These are phyloP conservation scores for Ariopsis seemanni DNA, from an alignment of 2,113 vertebrate genomes.

Conservation along the genomic window DNA sequence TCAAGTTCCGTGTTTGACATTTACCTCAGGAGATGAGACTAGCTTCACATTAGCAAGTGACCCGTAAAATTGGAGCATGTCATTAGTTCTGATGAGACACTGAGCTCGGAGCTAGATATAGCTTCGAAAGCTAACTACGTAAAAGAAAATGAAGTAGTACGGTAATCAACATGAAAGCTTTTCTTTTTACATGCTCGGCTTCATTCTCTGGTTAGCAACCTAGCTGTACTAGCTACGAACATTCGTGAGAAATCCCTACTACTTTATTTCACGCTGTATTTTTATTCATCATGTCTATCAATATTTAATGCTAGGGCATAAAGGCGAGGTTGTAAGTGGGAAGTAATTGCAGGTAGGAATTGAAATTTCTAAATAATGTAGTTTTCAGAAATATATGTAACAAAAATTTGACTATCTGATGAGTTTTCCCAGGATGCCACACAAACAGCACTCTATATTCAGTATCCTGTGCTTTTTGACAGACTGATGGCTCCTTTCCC, in stretches of 20 bases:
- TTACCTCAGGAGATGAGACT: background rate
- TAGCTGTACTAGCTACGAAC: background rate
- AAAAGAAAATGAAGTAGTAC: background rate
- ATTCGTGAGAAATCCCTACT: background rate
- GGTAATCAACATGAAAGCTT: background rate
- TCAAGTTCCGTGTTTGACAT: background rate
- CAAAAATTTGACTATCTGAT: background rate
- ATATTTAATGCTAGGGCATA: background rate
- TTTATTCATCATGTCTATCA: background rate
- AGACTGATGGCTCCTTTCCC: conserved; percentile 41
- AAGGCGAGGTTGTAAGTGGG: too few species aligned
- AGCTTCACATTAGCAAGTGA: background rate
- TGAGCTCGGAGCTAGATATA: background rate
- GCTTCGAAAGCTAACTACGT: background rate
- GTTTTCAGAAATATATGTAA: background rate
- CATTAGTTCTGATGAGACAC: background rate
- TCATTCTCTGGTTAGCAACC: background rate
- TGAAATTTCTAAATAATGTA: background rate
- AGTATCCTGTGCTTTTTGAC: background rate
- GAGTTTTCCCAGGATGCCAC: background rate
- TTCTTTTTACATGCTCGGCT: background rate
- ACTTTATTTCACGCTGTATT: too few species aligned
- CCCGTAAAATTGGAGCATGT: background rate
- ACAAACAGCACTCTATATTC: background rate
- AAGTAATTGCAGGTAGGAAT: background rate